Evolutionary conservation across 2,113 vertebrate genomes (phyloP), one percentile per base, ranked within the genome.

Genomic region (Tor tambroides): DNA sequence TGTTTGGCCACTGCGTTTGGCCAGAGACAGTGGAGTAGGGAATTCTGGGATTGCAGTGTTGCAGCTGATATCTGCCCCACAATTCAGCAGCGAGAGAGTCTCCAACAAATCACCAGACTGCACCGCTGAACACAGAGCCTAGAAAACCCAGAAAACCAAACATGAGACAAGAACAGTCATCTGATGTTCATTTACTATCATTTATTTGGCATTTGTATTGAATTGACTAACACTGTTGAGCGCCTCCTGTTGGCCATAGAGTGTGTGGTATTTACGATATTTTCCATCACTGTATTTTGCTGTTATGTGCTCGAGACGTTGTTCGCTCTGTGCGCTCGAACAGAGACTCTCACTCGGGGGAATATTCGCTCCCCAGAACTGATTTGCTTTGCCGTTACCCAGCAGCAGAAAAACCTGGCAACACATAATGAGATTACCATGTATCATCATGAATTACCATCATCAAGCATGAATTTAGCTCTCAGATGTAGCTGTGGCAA

Each of bases 291-390:
- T 91, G 92, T 96, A 97, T 46, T 97, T 97, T 90, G 95, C 94
- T 0, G 89, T 86, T 77, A 96, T 91, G 87, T 95, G 95, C 30
- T 17, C 59, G 5, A 92, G 85, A 41, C 96, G 89, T 6, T 95
- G 93, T 56, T 51, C 49, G 2, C 92, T 92, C 80, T 90, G 4
- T 30, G 95, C 95, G 28, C 5, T 28, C 15, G 92, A 81, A 23
- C 82, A 2, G 32, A 96, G 89, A 32, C 93, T 93, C 81, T 96
- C 96, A 2, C 95, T 96, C 6, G 95, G 95, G 56, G 96, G 96
- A 5, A 96, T 93, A 0, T 96, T 96, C 77, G 95, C 95, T 0
- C 94, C 96, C 96, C 96, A 97, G 91, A 97, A 97, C n/a, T n/a
- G 84, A 90, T 96, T 96, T 43, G 94, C 94, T 2, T 91, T 88